Evolutionary conservation across 1,140 invertebrate genomes (phyloP).

Genomic region (Drosophila mayri): DNA sequence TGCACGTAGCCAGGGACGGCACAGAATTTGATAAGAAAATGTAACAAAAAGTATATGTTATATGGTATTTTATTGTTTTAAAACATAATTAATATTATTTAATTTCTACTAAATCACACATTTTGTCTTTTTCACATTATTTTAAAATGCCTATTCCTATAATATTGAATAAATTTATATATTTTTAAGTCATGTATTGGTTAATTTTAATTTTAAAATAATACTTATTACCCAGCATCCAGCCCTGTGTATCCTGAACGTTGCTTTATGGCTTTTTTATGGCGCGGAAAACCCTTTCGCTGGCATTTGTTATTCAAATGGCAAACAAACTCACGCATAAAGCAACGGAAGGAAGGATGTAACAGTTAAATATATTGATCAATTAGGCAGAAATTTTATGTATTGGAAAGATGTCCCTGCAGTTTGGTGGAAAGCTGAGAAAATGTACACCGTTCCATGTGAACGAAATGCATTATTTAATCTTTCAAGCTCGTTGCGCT

Average conservation of each 20-base stretch:
- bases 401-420: constrained; percentile 11
- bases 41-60: too few species aligned
- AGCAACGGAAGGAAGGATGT: constrained; percentile 43
- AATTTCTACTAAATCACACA: too few species aligned
- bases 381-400: constrained; percentile 75
- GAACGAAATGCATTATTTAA: not conserved
- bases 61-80: too few species aligned
- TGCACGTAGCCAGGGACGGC: constrained; percentile 32
- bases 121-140: too few species aligned
- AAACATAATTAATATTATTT: too few species aligned
- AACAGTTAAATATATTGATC: constrained; percentile 68
- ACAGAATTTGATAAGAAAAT: not conserved
- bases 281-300: constrained; percentile 73
- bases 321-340: constrained; percentile 36
- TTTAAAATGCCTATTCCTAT: too few species aligned
- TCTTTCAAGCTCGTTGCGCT: constrained; percentile 22
- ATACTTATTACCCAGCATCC: not conserved
- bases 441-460: not conserved
- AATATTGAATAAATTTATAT: too few species aligned
- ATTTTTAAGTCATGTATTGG: too few species aligned
- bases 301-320: constrained; percentile 71
- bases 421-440: not conserved
- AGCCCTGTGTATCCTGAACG: constrained; percentile 48
- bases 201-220: not conserved
- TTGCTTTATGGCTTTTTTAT: constrained; percentile 59